Base-by-base conservation (phyloP, 2,797 vertebrate species). In the Spea hammondii region DNA sequence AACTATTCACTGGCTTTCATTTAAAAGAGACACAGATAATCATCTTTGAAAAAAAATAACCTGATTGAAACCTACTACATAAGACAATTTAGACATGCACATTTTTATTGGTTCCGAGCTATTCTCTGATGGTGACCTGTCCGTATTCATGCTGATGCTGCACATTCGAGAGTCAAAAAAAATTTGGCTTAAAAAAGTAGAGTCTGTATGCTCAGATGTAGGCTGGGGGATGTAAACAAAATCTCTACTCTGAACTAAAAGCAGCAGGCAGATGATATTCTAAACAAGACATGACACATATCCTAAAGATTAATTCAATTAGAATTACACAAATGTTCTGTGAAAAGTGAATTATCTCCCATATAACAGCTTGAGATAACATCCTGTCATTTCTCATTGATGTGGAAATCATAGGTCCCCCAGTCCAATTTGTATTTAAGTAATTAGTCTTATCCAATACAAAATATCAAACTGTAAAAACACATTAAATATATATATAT, bases 301-400 rank as follows among this genome's bases (percentile, higher is more conserved):
- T 76, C 64, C 83, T 83, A 84, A 86, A 84, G 76, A 87, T 48
- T 84, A 86, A 88, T 86, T 87, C 72, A 87, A 85, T 87, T 82
- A 85, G 6, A 60, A 82, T 84, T 80, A 84, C 76, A 85, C 84
- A 83, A 85, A 88, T 82, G 70, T 86, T 86, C 83, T 83, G 45
- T 85, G 83, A 84, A 89, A 90, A 89, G 71, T 60, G 77, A 88
- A 88, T 90, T 85, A 83, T 70, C 72, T 89, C 83, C 83, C 82
- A 79, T 87, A 80, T 87, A 83, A 86, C 82, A 84, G 82, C 83
- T 78, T 79, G 81, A 86, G 85, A 89, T 86, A 89, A 86, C 79
- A 86, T 85, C 85, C 78, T 87, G 83, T 85, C 88, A 88, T 76
- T 74, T 85, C 69, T 88, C 87, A 89, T 86, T 45, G 67, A 13